Base-by-base conservation (phyloP, 30 jellyfish, hydroid and myxozoan genomes). In the Pseudorhiza aurosa region DNA sequence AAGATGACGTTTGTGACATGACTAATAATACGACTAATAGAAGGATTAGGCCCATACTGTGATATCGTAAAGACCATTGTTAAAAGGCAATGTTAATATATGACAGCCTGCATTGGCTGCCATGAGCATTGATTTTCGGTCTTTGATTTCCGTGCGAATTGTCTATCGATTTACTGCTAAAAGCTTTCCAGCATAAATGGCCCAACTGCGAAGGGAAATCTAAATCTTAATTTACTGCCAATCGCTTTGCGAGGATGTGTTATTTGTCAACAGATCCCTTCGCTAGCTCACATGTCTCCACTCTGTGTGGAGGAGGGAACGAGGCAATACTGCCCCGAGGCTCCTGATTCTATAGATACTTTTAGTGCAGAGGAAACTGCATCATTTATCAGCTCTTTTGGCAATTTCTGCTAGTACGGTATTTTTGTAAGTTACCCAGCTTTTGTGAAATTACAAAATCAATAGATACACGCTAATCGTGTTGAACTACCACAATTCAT, bases 141-240 rank as follows among this genome's bases (percentile, higher is more conserved):
- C 11, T 21, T 32, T 8, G 28, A 70, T 44, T 70, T 70, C 71
- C 71, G 21, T 21, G 46, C 72, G 71, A 70, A 40, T 70, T 70
- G 49, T 47, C 65, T 27, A 18, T 70, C 30, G 39, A 37, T 25
- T 31, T 22, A 42, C 58, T 26, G 83, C 83, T 51, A 28, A 44
- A 7, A 14, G 62, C 26, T 25, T 18, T 35, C 77, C 5, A 30
- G 26, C 31, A 17, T 15, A 21, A 50, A 17, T 5, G 68, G 71
- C 29, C 29, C 65, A 44, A 68, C 22, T 68, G 71, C 30, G 45
- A 29, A 14, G 56, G 65, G 71, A 47, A 70, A 25, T 31, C 68
- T 36, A 33, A 47, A 32, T 47, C 67, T 33, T 47, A 46, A 70
- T 70, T 70, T 70, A 36, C 58, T 47, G 71, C 31, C 49, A 70